These are phyloP conservation scores for Hemibates koningsi DNA, from an alignment of 2,113 vertebrate genomes.

Conservation along the genomic window DNA sequence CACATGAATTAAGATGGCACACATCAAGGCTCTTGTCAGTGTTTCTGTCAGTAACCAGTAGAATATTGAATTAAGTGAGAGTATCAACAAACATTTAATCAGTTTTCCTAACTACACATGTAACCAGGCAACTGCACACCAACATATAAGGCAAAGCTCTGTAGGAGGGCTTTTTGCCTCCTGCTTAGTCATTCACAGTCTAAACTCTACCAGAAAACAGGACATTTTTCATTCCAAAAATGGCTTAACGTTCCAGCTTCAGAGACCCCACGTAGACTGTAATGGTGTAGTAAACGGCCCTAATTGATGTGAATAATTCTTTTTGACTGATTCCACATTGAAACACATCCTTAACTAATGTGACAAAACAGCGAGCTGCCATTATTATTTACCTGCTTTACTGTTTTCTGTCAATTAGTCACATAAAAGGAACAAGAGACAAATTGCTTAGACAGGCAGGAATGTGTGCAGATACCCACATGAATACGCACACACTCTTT, in stretches of 20 bases:
- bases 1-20: background rate
- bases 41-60: background rate
- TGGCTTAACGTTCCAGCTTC: background rate
- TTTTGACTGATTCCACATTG: background rate
- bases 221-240: background rate
- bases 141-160: constrained; percentile 10
- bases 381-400: constrained; percentile 6
- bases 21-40: background rate
- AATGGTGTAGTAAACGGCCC: background rate
- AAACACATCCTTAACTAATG: background rate
- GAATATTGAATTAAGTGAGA: constrained; percentile 6
- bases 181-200: constrained; percentile 10
- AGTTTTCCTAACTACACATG: constrained; percentile 20
- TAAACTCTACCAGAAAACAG: background rate
- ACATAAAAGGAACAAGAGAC: background rate
- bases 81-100: constrained; percentile 7
- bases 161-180: background rate
- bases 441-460: background rate
- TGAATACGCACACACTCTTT: background rate
- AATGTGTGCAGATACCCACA: background rate
- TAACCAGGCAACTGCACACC: constrained; percentile 50
- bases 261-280: background rate
- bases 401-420: background rate
- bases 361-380: constrained; percentile 4
- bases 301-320: background rate